Base-by-base conservation (phyloP, 2,888 invertebrate species). In the Operophtera brumata region DNA sequence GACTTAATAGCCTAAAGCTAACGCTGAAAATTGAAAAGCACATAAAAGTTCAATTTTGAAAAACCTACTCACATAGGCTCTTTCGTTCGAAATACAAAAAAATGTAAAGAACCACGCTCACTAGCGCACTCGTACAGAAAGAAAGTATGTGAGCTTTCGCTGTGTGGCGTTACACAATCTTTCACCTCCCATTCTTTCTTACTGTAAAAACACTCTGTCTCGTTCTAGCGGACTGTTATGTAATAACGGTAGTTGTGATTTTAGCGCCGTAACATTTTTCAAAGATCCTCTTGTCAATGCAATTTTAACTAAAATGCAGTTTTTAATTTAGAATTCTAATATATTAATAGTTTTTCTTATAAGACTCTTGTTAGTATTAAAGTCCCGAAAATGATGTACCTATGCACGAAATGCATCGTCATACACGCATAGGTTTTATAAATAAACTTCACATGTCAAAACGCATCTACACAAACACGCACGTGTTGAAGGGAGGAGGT, bases 191-290 rank as follows among this genome's bases (percentile, higher is more conserved):
- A 76, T 71, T 87, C 80, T 63, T 66, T 60, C 81, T 49, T 54
- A 61, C 57, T 58, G 57, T 62, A 68, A 49, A 62, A 61, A 56
- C 61, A 57, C 59, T 69, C 67, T 59, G 43, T 82, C 82, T 75
- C 80, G 58, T 55, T 86, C 77, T 60, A 65, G 59, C 79, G 58
- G 70, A 83, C 86, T 85, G 88, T 90, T 90, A 90, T 87, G 82
- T 82, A 88, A 90, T 89, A 89, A 89, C 88, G 86, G 89, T 86
- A 82, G 84, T 86, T 86, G 83, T 82, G 80, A 82, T 84, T 85
- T 86, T 78, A 80, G 78, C 75, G 62, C 80, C 74, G 82, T 86
- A 87, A 84, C 85, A 85, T 88, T 88, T 88, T 86, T 87, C 82
- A 82, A 69, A 76, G 73, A 74, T 81, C 82, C 80, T 82, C 81